A percentile compares a stretch with the other conserved stretches of the same genome.
These are phyloP conservation scores for Drymonia ruficornis DNA, from an alignment of 2,888 invertebrate species.

Conservation along the genomic window DNA sequence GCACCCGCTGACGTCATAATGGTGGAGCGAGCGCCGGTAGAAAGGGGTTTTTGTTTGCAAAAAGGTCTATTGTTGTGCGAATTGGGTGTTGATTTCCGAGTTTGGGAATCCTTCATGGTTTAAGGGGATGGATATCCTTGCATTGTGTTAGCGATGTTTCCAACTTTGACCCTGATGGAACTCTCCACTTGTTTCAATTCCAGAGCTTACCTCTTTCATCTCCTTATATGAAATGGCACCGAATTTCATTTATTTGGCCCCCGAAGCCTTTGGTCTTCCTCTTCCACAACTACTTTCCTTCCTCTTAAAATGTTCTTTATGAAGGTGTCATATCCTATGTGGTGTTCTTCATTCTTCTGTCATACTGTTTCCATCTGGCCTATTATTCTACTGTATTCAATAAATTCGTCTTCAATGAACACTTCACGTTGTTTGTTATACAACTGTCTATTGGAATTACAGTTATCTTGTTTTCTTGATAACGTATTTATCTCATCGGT, in stretches of 20 bases:
- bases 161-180: too few relatives aligned
- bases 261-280: neutral
- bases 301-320: neutral
- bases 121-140: too few relatives aligned
- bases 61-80: neutral
- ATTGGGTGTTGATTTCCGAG: conserved; percentile 1
- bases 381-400: too few relatives aligned
- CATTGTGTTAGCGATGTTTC: too few relatives aligned
- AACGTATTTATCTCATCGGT: neutral
- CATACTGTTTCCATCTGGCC: too few relatives aligned
- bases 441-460: neutral
- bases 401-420: too few relatives aligned
- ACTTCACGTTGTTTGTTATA: neutral
- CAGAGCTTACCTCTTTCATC: neutral
- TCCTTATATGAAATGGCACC: neutral
- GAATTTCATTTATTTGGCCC: neutral
- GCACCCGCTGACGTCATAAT: conserved; percentile 1
- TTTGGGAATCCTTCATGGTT: neutral
- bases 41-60: conserved; percentile 5
- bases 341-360: too few relatives aligned
- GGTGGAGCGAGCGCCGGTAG: neutral
- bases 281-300: neutral
- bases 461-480: conserved; percentile 1
- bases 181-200: neutral
- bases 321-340: neutral